phyloP scores from a whole-genome alignment of 2,113 vertebrate genomes.

The Myotis brandtii region DNA sequence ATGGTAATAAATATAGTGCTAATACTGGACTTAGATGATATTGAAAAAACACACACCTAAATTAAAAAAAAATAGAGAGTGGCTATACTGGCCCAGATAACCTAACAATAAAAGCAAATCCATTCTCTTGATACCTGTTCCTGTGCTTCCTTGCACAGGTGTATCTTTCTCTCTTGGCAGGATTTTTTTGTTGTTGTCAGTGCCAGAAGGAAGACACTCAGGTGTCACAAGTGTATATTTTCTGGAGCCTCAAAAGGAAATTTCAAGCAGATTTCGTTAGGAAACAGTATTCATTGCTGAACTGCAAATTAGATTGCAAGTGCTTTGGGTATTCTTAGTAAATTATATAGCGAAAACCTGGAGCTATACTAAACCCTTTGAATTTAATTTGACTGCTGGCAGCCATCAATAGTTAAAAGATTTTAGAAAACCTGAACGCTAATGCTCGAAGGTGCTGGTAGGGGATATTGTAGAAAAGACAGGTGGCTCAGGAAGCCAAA shows the following conservation, averaged over 20 bases:
- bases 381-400: slow-evolving; percentile 82
- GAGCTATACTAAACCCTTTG: slow-evolving; percentile 76
- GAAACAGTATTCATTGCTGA: slow-evolving; percentile 76
- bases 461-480: slow-evolving; percentile 44
- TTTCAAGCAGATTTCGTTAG: slow-evolving; percentile 74
- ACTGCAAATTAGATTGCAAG: slow-evolving; percentile 77
- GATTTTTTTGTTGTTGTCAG: rapidly evolving
- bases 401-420: slow-evolving; percentile 78
- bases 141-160: background rate
- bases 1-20: background rate
- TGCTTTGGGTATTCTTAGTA: slow-evolving; percentile 78
- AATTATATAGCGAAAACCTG: slow-evolving; percentile 76
- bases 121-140: background rate
- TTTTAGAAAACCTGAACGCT: slow-evolving; percentile 71
- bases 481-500: slow-evolving; percentile 7
- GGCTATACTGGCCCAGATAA: background rate
- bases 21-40: background rate
- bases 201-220: slow-evolving; percentile 70
- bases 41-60: background rate
- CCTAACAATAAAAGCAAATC: background rate
- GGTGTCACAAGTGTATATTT: background rate
- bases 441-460: slow-evolving; percentile 52
- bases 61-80: background rate
- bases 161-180: background rate
- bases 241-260: slow-evolving; percentile 74